Conservation (phyloP, 1,140 invertebrate genomes). For the Stratiolaelaps scimitus region DNA sequence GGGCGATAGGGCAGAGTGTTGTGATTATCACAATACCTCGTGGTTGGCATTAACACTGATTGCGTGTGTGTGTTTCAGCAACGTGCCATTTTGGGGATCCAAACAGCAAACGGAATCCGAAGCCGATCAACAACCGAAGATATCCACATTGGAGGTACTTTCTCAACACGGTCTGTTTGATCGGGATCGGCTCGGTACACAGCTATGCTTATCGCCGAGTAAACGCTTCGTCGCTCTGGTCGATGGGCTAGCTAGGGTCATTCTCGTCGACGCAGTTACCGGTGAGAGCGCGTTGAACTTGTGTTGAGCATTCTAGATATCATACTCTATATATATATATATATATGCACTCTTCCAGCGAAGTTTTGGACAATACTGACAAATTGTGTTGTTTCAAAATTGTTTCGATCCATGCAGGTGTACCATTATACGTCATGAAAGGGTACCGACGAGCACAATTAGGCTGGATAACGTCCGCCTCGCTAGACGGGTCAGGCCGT, state of each 20-base stretch:
- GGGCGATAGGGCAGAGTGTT: too few relatives aligned
- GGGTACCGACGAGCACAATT: constrained; percentile 12
- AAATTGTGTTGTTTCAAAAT: too few relatives aligned
- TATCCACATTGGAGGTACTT: background rate
- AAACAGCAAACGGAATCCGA: background rate
- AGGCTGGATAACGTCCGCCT: constrained; percentile 2
- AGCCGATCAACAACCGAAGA: constrained; percentile 11
- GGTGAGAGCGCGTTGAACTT: background rate
- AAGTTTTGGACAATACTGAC: too few relatives aligned
- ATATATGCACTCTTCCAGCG: too few relatives aligned
- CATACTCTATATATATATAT: too few relatives aligned
- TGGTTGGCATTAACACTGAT: too few relatives aligned
- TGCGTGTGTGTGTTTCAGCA: constrained; percentile 19
- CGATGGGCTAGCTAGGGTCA: background rate
- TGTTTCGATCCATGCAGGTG: constrained; percentile 1
- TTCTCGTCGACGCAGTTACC: background rate
- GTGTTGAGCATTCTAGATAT: too few relatives aligned
- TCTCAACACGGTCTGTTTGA: constrained; percentile 15
- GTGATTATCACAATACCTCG: too few relatives aligned
- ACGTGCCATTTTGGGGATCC: constrained; percentile 20
- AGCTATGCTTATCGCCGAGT: constrained; percentile 4
- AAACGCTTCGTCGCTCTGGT: constrained; percentile 18
- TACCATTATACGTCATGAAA: constrained; percentile 16
- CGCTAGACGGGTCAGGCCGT: constrained; percentile 4
- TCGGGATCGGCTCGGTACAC: constrained; percentile 1